These are phyloP conservation scores for Notarius quadriscutis DNA, from an alignment of 2,113 vertebrate species.

Conservation along the genomic window DNA sequence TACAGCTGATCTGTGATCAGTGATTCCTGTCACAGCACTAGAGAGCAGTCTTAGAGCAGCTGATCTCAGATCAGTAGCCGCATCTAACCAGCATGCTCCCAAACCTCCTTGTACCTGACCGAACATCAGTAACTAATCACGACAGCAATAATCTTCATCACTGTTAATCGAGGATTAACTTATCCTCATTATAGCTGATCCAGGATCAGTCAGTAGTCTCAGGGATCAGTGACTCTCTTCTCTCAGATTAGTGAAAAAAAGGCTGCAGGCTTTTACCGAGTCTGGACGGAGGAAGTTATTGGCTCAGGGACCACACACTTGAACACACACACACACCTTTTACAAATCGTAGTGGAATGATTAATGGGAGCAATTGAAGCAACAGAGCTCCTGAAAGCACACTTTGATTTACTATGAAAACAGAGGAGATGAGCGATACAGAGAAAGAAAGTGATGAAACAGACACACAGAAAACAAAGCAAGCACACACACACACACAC, in stretches of 20 bases:
- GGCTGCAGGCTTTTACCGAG: not conserved
- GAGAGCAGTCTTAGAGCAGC: not conserved
- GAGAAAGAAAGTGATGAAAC: conserved; percentile 17
- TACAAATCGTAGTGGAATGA: conserved; percentile 11
- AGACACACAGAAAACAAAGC: not conserved
- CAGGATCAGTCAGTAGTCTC: not conserved
- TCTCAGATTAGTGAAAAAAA: not conserved
- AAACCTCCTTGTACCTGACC: not conserved
- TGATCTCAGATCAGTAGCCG: not conserved
- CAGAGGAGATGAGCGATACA: conserved; percentile 17
- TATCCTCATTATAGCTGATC: not conserved
- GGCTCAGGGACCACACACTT: conserved; percentile 26
- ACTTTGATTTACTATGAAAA: conserved; percentile 40
- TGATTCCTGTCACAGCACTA: not conserved
- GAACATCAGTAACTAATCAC: not conserved
- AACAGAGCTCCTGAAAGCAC: conserved; percentile 11
- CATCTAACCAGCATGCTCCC: not conserved
- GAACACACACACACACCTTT: conserved; percentile 15
- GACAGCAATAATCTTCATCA: too few relatives aligned
- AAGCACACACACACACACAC: not conserved
- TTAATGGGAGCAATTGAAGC: conserved; percentile 17
- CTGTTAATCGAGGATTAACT: not conserved
- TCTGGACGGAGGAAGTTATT: not conserved
- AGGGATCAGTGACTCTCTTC: not conserved
- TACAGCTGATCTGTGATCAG: not conserved